Evolutionary conservation across 2,888 invertebrate species (phyloP), one percentile per base, ranked within the genome.

Genomic region (Eilema caniola): DNA sequence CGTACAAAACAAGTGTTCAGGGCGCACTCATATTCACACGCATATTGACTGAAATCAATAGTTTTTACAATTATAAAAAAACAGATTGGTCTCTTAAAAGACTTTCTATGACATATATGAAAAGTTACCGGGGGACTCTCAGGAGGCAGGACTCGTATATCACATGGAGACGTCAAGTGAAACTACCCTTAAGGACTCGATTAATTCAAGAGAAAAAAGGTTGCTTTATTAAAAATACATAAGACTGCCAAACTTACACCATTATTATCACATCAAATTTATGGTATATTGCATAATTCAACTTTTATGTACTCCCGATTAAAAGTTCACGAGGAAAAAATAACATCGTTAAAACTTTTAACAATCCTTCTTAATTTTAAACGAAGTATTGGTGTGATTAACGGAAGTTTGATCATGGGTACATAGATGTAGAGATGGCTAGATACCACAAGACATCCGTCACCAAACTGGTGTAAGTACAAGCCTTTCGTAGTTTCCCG

Each of bases 311-410:
- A 65, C 69, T 69, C 74, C 68, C 60, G 28, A n/a, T 69, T 67
- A 28, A 24, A 64, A 60, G 66, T 66, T 73, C 68, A 66, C 37
- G 33, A 62, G 37, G 56, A 66, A 70, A 76, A 79, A 81, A 81
- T 71, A 75, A 63, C 75, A 70, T 80, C 82, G 73, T 80, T 80
- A 80, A 82, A 80, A 80, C 57, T 80, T 80, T 80, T 82, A 80
- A 80, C 78, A 80, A 80, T 75, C 75, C 71, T 73, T 71, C 82
- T 53, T n/a, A 53, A 73, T 71, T 79, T 69, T 76, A 71, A 68
- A 73, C 62, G 72, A 77, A 73, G 69, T 80, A 75, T 74, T 82
- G 53, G 69, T 80, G 71, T 82, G 82, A 80, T 80, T 77, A 82
- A 80, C 70, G 75, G 77, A 56, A 23, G 64, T 24, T 47, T 64